Evolutionary conservation across 2,797 vertebrate genomes (phyloP).

Genomic region (Trematomus bernacchii): DNA sequence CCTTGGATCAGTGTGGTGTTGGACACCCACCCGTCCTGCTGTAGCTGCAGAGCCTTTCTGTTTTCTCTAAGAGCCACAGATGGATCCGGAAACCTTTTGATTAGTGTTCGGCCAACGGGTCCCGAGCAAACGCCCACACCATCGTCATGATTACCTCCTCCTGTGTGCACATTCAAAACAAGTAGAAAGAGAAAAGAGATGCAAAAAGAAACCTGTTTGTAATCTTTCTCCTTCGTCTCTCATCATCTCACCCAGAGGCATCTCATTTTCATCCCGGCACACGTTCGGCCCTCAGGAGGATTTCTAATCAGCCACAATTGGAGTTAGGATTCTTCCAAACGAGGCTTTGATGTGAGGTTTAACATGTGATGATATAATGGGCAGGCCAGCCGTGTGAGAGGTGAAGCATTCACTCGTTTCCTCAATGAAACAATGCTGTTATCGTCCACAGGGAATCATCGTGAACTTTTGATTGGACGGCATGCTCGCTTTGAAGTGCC

Average conservation of each 20-base stretch:
- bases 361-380: conserved; percentile 75
- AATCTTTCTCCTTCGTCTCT: conserved; percentile 43
- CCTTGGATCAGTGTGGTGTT: conserved; percentile 10
- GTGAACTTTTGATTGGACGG: conserved; percentile 25
- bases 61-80: conserved; percentile 24
- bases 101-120: conserved; percentile 40
- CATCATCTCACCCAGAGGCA: conserved; percentile 50
- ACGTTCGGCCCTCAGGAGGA: conserved; percentile 69
- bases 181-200: conserved; percentile 30
- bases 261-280: conserved; percentile 64
- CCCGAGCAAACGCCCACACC: conserved; percentile 36
- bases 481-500: conserved; percentile 35
- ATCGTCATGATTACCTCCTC: conserved; percentile 34
- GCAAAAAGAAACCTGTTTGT: conserved; percentile 46
- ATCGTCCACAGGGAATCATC: conserved; percentile 30
- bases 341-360: conserved; percentile 77
- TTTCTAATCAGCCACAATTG: conserved; percentile 72
- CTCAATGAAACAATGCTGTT: conserved; percentile 46
- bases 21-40: conserved; percentile 42
- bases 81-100: conserved; percentile 44
- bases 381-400: conserved; percentile 55
- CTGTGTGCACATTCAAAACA: conserved; percentile 42
- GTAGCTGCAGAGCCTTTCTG: conserved; percentile 17
- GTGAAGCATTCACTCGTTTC: conserved; percentile 30
- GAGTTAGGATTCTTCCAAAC: conserved; percentile 75